Evolutionary conservation across 2,888 invertebrate genomes (phyloP).

Genomic region (Resseliella maxima): DNA sequence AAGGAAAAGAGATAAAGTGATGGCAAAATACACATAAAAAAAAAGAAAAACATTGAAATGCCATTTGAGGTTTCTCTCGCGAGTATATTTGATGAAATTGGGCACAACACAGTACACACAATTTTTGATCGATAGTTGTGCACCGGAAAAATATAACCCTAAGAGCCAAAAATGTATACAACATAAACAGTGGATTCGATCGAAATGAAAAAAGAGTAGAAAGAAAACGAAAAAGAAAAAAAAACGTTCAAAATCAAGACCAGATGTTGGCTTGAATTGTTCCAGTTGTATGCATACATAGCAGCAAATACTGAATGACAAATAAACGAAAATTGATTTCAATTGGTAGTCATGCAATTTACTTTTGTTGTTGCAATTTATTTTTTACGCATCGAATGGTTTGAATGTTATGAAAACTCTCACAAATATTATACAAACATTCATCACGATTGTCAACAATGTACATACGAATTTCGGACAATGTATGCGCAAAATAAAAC

Average conservation of each 20-base stretch:
- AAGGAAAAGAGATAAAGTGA: not conserved
- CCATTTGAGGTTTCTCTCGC: not conserved
- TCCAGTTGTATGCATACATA: not conserved
- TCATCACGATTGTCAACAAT: too few species aligned
- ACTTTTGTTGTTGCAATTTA: too few species aligned
- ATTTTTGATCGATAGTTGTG: not conserved
- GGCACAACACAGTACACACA: not conserved
- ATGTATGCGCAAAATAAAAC: too few species aligned
- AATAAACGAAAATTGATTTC: not conserved
- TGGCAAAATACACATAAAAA: not conserved
- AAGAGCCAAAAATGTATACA: not conserved
- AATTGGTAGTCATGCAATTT: too few species aligned
- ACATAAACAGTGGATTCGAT: not conserved
- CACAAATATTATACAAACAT: too few species aligned
- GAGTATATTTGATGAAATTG: slow-evolving; percentile 15
- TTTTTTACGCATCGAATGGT: too few species aligned
- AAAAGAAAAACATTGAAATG: not conserved
- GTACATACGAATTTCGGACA: too few species aligned
- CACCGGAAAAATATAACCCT: not conserved
- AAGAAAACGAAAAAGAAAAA: not conserved
- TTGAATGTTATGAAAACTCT: too few species aligned
- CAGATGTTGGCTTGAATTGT: not conserved
- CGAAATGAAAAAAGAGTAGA: not conserved
- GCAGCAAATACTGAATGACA: too few species aligned
- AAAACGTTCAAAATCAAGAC: not conserved